Evolutionary conservation across 2,797 vertebrate genomes (phyloP).

Genomic region (Phaenicophaeus curvirostris): DNA sequence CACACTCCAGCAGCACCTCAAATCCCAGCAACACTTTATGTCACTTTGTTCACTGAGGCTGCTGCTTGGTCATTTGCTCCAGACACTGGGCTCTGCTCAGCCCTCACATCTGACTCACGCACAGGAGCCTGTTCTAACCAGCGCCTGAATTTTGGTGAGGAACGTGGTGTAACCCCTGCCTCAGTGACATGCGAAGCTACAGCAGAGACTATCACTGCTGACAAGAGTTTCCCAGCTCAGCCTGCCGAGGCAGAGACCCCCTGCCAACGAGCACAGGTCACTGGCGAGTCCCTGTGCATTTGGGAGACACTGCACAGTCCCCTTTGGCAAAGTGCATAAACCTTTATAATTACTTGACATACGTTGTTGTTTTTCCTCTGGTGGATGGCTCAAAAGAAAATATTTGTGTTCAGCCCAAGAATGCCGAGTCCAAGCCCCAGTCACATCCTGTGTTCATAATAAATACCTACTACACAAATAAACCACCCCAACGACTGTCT

Average conservation of each 20-base stretch:
- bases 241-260: not conserved
- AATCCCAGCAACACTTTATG: not conserved
- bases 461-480: not conserved
- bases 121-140: not conserved
- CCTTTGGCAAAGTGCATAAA: not conserved
- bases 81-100: fast-evolving
- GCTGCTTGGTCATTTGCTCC: not conserved
- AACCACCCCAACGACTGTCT: not conserved
- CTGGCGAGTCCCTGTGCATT: not conserved
- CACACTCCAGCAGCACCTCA: not conserved
- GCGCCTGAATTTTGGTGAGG: not conserved
- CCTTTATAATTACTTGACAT: not conserved
- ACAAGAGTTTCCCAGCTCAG: not conserved
- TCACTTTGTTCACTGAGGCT: fast-evolving
- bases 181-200: not conserved
- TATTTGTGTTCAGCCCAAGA: not conserved
- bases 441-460: not conserved
- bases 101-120: fast-evolving
- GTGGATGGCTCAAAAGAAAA: not conserved
- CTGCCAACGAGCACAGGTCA: fast-evolving
- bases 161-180: not conserved
- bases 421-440: not conserved
- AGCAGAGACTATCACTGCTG: not conserved
- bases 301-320: not conserved
- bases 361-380: not conserved